Evolutionary conservation across 92 coral and sea anemone species (phyloP).

Genomic region (Epizoanthus illoricatus): DNA sequence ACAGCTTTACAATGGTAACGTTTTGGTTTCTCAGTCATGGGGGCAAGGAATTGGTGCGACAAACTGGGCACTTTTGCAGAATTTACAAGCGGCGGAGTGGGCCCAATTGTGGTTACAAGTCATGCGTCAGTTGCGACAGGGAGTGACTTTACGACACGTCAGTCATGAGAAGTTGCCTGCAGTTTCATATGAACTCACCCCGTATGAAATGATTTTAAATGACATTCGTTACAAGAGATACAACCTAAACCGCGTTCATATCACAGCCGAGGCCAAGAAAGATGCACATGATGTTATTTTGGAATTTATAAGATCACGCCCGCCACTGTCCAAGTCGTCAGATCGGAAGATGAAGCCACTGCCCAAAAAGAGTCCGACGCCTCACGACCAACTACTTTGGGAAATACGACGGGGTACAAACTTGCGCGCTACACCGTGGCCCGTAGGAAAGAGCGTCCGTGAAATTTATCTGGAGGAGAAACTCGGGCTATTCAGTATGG

Average conservation of each 20-base stretch:
- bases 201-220: conserved; percentile 80
- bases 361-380: conserved; percentile 61
- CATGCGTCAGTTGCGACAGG: conserved; percentile 78
- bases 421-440: conserved; percentile 62
- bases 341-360: conserved; percentile 68
- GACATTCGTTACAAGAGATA: conserved; percentile 81
- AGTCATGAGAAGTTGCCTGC: conserved; percentile 75
- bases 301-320: conserved; percentile 87
- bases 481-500: conserved; percentile 50
- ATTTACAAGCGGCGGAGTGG: conserved; percentile 87
- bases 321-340: conserved; percentile 77
- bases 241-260: conserved; percentile 58
- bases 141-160: conserved; percentile 79
- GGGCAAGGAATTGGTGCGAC: conserved; percentile 81
- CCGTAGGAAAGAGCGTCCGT: conserved; percentile 61
- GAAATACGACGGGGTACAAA: conserved; percentile 70
- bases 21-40: conserved; percentile 71
- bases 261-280: conserved; percentile 58
- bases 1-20: conserved; percentile 83
- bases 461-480: conserved; percentile 74
- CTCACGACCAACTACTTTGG: conserved; percentile 61
- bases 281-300: conserved; percentile 88
- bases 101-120: conserved; percentile 92
- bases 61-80: conserved; percentile 83
- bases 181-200: conserved; percentile 70